Conservation (phyloP, 2,888 invertebrate species). For the Xanthia icteritia region DNA sequence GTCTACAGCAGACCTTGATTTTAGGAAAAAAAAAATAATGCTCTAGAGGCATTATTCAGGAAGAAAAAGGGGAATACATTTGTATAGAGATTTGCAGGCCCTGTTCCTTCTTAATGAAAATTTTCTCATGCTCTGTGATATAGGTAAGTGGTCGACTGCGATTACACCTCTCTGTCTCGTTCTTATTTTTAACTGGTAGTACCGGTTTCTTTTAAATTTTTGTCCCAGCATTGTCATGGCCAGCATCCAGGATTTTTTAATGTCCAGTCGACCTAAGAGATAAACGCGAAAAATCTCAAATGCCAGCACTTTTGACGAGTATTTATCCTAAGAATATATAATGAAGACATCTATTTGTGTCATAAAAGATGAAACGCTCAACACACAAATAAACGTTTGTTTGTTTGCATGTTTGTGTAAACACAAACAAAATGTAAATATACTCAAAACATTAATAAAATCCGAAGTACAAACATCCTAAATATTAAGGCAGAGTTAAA, state of each 20-base stretch:
- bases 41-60: no score
- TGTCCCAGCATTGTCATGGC: neutral
- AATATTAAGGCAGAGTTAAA: slow-evolving; percentile 48
- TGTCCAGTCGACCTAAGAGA: neutral
- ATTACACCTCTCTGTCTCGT: neutral
- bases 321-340: no score
- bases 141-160: neutral
- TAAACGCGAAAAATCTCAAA: neutral
- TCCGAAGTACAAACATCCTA: slow-evolving; percentile 40
- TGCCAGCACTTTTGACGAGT: neutral
- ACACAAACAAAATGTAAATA: slow-evolving; percentile 41
- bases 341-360: neutral
- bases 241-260: neutral
- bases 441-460: slow-evolving; percentile 40
- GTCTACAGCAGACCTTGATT: no score
- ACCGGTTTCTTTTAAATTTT: neutral
- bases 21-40: no score
- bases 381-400: slow-evolving; percentile 1
- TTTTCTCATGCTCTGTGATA: no score
- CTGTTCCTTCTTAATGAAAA: no score
- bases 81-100: no score
- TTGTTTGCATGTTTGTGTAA: slow-evolving; percentile 8
- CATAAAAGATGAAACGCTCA: slow-evolving; percentile 29
- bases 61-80: no score
- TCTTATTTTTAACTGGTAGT: neutral